Base-by-base conservation (phyloP, 2,888 invertebrate species). In the Chesias legatella region DNA sequence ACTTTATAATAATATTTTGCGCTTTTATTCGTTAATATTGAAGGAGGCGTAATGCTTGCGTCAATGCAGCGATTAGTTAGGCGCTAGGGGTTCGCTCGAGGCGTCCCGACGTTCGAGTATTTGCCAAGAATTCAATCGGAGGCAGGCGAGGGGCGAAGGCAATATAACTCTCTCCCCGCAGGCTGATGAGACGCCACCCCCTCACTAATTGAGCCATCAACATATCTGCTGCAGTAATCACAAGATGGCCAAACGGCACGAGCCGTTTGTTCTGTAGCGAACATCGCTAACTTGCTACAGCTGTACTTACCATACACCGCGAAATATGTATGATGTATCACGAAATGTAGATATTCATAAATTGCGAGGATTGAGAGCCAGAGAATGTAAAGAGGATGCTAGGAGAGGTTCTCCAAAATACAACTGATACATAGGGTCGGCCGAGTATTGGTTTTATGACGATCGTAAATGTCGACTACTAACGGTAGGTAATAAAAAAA, bases 51-150 rank as follows among this genome's bases (percentile, higher is more conserved):
- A 60, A 62, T 51, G 54, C 49, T 56, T 38, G 33, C 30, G 54
- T 56, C 56, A 23, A 47, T 49, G 48, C 43, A 48, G 48, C 48
- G 53, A 36, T 40, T 31, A 25, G 39, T 34, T 32, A 53, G 28
- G 41, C 37, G 35, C 51, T 39, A 22, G 33, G 37, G 33, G 34
- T 50, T 43, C 38, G 35, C 23, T 42, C 21, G 43, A 47, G 45
- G 47, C 48, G 40, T 43, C 38, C 33, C 28, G 41, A 27, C 33
- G 49, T 37, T 28, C 8, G 48, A 41, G 42, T 57, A 56, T 78
- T 77, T 78, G 75, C 72, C 70, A 75, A 73, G 76, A 74, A 74
- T 75, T 79, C 75, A 80, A 78, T 77, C 64, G 60, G 43, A 46
- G 56, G 35, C 35, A 43, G 36, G 26, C 33, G 44, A 52, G 55